phyloP scores from a whole-genome alignment of 2,888 invertebrate species.

The Drosophila testacea region DNA sequence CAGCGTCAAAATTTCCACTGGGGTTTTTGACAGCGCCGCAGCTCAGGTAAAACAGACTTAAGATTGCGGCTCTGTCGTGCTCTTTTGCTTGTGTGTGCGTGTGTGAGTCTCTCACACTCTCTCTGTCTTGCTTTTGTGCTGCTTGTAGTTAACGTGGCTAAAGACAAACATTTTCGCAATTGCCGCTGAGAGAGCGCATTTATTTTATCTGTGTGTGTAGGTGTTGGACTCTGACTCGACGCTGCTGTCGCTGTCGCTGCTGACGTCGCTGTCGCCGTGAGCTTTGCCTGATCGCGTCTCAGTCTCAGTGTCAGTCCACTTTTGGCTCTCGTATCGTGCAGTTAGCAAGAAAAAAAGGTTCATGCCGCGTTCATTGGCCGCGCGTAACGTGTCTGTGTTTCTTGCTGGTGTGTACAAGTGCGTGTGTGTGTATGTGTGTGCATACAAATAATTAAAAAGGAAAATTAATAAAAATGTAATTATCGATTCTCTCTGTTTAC shows the following conservation, averaged over 20 bases:
- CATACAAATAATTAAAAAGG: conserved; percentile 45
- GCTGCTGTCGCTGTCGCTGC: conserved; percentile 37
- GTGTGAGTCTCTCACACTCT: conserved; percentile 7
- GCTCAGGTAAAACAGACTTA: conserved; percentile 62
- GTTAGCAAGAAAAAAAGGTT: conserved; percentile 52
- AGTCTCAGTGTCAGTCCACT: conserved; percentile 64
- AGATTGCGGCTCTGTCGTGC: conserved; percentile 38
- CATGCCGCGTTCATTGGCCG: conserved; percentile 62
- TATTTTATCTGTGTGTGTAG: conserved; percentile 32
- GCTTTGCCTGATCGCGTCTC: conserved; percentile 73
- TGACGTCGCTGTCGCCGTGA: conserved; percentile 53
- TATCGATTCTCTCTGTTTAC: conserved; percentile 40
- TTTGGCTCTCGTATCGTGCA: conserved; percentile 72
- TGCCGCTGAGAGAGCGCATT: conserved; percentile 43
- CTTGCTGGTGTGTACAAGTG: conserved; percentile 48
- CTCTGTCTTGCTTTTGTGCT: conserved; percentile 11
- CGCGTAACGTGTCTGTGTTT: conserved; percentile 59
- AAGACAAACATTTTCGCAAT: conserved; percentile 60
- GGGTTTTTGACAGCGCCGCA: conserved; percentile 47
- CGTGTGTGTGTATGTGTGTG: conserved; percentile 23
- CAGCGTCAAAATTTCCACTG: conserved; percentile 59
- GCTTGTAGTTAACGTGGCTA: conserved; percentile 45
- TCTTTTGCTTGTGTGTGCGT: conserved; percentile 20
- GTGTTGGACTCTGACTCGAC: conserved; percentile 55
- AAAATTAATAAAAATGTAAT: conserved; percentile 51